phyloP scores from a whole-genome alignment of 2,113 vertebrate genomes.

The Oceanites oceanicus region DNA sequence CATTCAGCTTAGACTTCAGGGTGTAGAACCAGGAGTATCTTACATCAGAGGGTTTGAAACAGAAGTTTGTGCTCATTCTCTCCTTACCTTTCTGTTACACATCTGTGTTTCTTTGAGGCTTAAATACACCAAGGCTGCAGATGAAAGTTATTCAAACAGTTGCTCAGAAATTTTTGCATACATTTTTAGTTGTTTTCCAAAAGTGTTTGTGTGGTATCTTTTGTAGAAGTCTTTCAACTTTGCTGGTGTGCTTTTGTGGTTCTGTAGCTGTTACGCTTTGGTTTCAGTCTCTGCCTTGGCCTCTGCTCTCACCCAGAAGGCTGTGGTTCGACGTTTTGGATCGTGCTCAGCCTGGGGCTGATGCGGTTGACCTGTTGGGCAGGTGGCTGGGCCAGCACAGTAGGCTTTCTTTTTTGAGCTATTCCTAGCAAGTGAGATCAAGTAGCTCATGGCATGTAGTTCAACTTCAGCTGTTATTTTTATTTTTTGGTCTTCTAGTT shows the following conservation, averaged over 20 bases:
- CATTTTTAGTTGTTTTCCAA: neutral
- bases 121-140: neutral
- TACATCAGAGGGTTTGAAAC: neutral
- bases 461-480: neutral
- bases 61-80: neutral
- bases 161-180: neutral
- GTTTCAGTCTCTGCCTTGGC: neutral
- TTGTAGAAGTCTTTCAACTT: neutral
- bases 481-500: neutral
- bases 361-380: neutral
- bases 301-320: neutral
- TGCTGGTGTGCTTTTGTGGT: neutral
- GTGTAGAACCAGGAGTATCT: neutral
- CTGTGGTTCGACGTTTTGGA: neutral
- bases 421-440: neutral
- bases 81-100: neutral
- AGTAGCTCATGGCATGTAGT: neutral
- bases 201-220: neutral
- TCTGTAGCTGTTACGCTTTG: neutral
- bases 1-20: neutral
- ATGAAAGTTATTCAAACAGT: neutral
- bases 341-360: rapidly evolving
- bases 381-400: neutral
- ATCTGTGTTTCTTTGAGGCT: neutral
- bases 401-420: neutral